Evolutionary conservation across 2,113 vertebrate species (phyloP).

Genomic region (Butorides virescens): DNA sequence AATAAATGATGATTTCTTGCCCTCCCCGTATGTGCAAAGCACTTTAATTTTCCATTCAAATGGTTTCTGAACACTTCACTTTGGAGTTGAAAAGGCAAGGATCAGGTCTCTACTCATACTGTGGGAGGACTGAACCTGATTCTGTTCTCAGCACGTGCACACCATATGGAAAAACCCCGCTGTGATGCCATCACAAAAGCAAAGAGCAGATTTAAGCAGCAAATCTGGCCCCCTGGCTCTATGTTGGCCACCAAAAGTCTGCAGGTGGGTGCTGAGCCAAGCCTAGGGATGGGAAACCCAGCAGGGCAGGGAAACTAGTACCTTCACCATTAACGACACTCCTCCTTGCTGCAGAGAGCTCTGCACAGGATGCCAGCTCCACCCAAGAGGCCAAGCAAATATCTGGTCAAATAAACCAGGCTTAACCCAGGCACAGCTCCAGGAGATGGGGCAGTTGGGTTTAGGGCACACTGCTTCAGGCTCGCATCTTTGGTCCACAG

Average conservation of each 20-base stretch:
- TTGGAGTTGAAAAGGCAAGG: not conserved
- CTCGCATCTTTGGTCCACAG: rapidly evolving
- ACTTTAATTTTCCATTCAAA: conserved; percentile 24
- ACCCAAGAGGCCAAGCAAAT: not conserved
- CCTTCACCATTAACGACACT: not conserved
- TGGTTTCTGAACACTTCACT: not conserved
- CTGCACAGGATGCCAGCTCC: not conserved
- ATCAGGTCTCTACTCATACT: not conserved
- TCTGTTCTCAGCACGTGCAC: not conserved
- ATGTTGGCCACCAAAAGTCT: not conserved
- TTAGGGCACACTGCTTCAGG: rapidly evolving
- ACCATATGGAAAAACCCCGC: rapidly evolving
- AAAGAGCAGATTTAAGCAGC: not conserved
- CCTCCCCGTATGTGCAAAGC: not conserved
- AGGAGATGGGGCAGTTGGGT: rapidly evolving
- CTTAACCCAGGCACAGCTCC: not conserved
- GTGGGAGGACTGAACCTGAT: not conserved
- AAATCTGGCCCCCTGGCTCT: not conserved
- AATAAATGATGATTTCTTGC: conserved; percentile 26
- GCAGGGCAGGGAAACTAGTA: not conserved
- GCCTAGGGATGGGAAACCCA: not conserved
- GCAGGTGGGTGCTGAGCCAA: not conserved
- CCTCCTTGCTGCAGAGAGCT: not conserved
- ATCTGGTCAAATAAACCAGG: not conserved
- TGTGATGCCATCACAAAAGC: not conserved